These are phyloP conservation scores for Apostichopus parvimensis DNA, from an alignment of 35 echinoderm and acorn worm genomes.

Conservation along the genomic window DNA sequence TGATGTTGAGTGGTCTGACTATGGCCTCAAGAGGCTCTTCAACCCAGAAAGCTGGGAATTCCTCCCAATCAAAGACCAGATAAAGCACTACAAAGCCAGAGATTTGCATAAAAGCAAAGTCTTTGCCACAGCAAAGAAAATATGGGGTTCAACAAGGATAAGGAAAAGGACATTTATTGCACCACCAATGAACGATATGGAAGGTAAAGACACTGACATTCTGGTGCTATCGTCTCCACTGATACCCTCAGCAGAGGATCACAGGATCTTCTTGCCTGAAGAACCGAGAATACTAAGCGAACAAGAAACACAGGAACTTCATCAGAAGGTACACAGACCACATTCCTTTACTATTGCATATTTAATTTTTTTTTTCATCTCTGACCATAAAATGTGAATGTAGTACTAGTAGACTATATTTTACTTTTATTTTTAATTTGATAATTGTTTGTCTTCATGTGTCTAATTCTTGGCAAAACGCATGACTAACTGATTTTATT, in stretches of 20 bases:
- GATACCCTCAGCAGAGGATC: background rate
- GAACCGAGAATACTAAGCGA: slow-evolving; percentile 55
- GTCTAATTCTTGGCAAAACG: no score
- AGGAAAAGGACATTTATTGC: slow-evolving; percentile 60
- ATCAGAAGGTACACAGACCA: slow-evolving; percentile 30
- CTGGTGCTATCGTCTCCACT: slow-evolving; percentile 24
- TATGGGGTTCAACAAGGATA: slow-evolving; percentile 64
- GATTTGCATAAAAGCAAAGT: slow-evolving; percentile 72
- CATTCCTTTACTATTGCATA: no score
- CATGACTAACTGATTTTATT: no score
- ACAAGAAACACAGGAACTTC: slow-evolving; percentile 56
- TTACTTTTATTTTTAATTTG: no score
- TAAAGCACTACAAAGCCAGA: slow-evolving; percentile 75
- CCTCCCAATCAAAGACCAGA: slow-evolving; percentile 80
- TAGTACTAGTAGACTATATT: no score
- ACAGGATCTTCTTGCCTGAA: background rate
- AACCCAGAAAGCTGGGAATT: slow-evolving; percentile 63
- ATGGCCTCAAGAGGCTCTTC: slow-evolving; percentile 70
- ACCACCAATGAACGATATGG: slow-evolving; percentile 58
- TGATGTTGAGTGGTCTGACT: slow-evolving; percentile 75
- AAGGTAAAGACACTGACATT: slow-evolving; percentile 37
- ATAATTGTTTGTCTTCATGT: no score
- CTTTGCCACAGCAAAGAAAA: slow-evolving; percentile 52
- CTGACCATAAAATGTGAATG: no score
- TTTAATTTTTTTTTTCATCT: no score